A percentile compares a stretch with the other conserved stretches of the same genome.
phyloP scores from a whole-genome alignment of 2,113 vertebrate genomes.

The Cyanistes caeruleus region DNA sequence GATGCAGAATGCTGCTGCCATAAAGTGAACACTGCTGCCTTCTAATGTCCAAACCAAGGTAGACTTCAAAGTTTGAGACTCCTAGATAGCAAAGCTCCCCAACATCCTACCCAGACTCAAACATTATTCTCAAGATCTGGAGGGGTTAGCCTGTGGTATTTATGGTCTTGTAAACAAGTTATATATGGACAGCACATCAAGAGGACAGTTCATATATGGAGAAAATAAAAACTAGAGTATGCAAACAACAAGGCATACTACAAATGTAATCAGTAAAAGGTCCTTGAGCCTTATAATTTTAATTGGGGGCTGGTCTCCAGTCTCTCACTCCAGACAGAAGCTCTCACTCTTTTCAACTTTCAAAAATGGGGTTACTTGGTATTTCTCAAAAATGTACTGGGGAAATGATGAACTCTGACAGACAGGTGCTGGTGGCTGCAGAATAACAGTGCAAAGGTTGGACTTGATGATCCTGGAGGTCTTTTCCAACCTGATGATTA shows the following conservation, averaged over 20 bases:
- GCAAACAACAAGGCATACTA: background rate
- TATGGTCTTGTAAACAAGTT: background rate
- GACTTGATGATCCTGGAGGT: background rate
- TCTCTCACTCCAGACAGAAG: background rate
- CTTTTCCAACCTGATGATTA: background rate
- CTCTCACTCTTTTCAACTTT: background rate
- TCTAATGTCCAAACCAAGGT: slow-evolving; percentile 60
- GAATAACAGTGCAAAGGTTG: background rate
- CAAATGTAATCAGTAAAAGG: background rate
- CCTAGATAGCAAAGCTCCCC: background rate
- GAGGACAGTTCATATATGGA: background rate
- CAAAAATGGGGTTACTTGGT: background rate
- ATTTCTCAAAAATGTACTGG: background rate
- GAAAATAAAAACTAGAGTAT: background rate
- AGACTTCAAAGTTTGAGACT: slow-evolving; percentile 11
- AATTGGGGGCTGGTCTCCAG: background rate
- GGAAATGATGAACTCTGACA: background rate
- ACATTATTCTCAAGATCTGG: background rate
- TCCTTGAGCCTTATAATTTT: background rate
- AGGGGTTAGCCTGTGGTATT: background rate
- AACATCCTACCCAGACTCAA: background rate
- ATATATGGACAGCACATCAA: background rate
- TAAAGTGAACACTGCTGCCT: slow-evolving; percentile 58
- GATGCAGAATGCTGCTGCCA: background rate
- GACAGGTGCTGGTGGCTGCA: rapidly evolving